phyloP scores from a whole-genome alignment of 2,888 invertebrate genomes.

The Panzeria rudis region DNA sequence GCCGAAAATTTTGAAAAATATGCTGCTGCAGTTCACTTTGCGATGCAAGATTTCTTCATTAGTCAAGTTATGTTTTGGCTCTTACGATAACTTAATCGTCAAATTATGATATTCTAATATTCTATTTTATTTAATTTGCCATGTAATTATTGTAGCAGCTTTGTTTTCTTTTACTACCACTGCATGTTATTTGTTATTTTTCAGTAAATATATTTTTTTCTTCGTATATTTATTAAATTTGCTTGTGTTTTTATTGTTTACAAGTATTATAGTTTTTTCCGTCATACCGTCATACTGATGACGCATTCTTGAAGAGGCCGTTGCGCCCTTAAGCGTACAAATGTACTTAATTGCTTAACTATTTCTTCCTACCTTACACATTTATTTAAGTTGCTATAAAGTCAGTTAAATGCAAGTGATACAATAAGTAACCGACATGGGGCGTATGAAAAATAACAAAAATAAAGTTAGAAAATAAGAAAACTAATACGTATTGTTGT shows the following conservation, averaged over 20 bases:
- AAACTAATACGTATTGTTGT: not conserved
- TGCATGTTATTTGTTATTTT: not conserved
- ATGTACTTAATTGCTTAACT: slow-evolving; percentile 43
- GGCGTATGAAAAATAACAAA: not conserved
- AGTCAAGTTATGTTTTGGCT: not conserved
- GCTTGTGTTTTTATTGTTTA: slow-evolving; percentile 1
- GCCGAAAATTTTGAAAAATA: too few species aligned
- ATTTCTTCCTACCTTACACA: not conserved
- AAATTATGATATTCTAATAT: not conserved
- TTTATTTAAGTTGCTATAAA: not conserved
- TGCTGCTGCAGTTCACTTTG: too few species aligned
- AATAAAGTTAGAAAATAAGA: slow-evolving; percentile 3
- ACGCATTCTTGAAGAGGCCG: slow-evolving; percentile 22
- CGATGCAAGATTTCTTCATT: too few species aligned
- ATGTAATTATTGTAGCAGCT: not conserved
- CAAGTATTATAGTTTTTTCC: not conserved
- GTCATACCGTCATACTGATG: slow-evolving; percentile 30
- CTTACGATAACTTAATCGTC: not conserved
- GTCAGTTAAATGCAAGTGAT: not conserved
- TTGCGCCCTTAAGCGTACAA: not conserved
- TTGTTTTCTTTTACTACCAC: not conserved
- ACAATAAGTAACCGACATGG: not conserved
- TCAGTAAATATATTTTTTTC: not conserved
- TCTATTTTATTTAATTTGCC: not conserved
- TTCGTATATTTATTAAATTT: not conserved